Conservation (phyloP, 2,888 invertebrate species). For the Heterodera filipjevi region DNA sequence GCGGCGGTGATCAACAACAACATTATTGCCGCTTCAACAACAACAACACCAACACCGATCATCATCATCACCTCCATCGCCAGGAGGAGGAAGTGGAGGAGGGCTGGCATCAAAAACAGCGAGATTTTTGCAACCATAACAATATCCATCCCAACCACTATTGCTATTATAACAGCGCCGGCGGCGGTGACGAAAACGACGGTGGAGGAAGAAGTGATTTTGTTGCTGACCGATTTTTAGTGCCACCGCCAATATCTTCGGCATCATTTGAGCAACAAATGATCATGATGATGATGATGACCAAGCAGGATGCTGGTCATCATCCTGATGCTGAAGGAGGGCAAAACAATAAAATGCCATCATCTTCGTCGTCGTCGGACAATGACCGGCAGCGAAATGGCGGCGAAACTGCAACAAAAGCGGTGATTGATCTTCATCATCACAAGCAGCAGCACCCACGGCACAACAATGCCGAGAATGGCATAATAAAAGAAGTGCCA, state of each 20-base stretch:
- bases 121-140: background rate
- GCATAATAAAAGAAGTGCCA: no score
- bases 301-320: no score
- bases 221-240: background rate
- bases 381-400: background rate
- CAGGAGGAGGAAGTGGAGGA: background rate
- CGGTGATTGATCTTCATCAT: no score
- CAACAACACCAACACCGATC: background rate
- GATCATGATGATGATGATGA: no score
- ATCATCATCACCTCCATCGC: background rate
- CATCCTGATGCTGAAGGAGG: no score
- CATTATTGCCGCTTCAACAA: background rate
- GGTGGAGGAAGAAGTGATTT: background rate
- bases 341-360: no score
- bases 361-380: background rate
- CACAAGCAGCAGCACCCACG: no score
- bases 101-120: background rate
- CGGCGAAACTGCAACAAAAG: no score
- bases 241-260: no score
- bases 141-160: no score
- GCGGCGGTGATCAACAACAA: background rate
- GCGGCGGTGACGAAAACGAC: background rate
- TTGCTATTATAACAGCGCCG: background rate
- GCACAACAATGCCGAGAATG: no score
- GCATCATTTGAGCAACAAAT: no score